These are phyloP conservation scores for Lampris megalopsis DNA, from an alignment of 2,113 vertebrate genomes.

Conservation along the genomic window DNA sequence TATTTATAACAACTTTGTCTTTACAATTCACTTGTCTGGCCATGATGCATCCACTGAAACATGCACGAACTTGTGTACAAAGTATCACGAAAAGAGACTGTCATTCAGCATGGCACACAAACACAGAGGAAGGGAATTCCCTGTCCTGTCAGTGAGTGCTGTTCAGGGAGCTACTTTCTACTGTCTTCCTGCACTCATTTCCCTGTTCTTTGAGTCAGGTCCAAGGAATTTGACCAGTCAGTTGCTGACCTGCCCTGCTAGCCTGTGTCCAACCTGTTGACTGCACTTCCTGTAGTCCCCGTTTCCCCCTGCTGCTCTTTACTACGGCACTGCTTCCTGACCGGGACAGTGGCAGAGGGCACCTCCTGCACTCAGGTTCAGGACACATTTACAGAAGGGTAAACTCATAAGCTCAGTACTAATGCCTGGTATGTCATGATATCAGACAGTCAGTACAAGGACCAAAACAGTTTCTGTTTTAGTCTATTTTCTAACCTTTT, in stretches of 20 bases:
- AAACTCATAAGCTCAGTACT: neutral
- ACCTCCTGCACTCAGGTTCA: neutral
- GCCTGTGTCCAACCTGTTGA: conserved; percentile 10
- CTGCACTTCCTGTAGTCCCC: neutral
- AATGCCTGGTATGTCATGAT: neutral
- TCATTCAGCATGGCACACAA: neutral
- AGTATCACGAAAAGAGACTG: neutral
- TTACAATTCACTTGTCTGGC: neutral
- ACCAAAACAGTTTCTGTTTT: no score
- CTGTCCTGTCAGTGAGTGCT: conserved; percentile 31
- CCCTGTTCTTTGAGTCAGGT: conserved; percentile 13
- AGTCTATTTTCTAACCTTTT: no score
- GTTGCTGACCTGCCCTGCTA: conserved; percentile 7
- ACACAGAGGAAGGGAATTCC: conserved; percentile 64
- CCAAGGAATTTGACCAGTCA: conserved; percentile 9
- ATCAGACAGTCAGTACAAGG: no score
- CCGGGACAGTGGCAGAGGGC: conserved; percentile 27
- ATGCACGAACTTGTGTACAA: neutral
- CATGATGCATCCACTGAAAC: neutral
- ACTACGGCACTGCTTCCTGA: conserved; percentile 50
- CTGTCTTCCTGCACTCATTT: conserved; percentile 50
- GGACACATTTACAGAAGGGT: neutral
- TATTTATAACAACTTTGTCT: neutral
- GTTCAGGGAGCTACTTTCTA: conserved; percentile 16
- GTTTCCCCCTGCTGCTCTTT: conserved; percentile 31